Conservation (phyloP, 1,140 invertebrate species). For the Diabrotica undecimpunctata region DNA sequence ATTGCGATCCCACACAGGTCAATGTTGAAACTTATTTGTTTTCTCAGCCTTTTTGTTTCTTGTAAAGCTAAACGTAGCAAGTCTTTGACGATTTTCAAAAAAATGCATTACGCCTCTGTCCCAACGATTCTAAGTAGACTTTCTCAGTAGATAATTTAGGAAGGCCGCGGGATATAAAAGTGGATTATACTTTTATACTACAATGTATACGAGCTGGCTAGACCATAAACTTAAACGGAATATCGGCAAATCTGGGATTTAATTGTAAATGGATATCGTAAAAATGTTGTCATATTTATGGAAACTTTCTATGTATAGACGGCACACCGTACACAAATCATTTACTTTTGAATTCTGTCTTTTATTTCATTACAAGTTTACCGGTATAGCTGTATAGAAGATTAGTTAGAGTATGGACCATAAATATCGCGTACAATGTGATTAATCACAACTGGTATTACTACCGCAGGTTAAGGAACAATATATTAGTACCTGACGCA, state of each 20-base stretch:
- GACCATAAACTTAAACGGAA: constrained; percentile 13
- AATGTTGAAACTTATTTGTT: no score
- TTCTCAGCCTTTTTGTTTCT: no score
- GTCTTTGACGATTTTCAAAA: no score
- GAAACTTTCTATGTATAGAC: neutral
- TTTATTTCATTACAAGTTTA: neutral
- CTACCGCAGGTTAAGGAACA: no score
- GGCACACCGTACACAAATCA: neutral
- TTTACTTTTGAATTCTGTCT: neutral
- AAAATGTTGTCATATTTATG: constrained; percentile 1
- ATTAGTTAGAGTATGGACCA: neutral
- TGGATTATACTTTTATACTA: constrained; percentile 9
- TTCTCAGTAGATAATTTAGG: constrained; percentile 11
- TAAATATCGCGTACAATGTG: no score
- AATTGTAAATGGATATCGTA: neutral
- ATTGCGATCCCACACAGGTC: no score
- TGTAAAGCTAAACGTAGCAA: no score
- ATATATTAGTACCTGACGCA: no score
- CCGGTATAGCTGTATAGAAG: neutral
- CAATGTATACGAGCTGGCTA: constrained; percentile 6
- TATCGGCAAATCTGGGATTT: constrained; percentile 8
- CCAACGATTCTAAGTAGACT: constrained; percentile 6
- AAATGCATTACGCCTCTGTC: neutral
- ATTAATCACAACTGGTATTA: no score
- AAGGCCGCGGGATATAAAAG: constrained; percentile 8